Base-by-base conservation (phyloP, 2,888 invertebrate genomes). In the Xanthorhoe designata region DNA sequence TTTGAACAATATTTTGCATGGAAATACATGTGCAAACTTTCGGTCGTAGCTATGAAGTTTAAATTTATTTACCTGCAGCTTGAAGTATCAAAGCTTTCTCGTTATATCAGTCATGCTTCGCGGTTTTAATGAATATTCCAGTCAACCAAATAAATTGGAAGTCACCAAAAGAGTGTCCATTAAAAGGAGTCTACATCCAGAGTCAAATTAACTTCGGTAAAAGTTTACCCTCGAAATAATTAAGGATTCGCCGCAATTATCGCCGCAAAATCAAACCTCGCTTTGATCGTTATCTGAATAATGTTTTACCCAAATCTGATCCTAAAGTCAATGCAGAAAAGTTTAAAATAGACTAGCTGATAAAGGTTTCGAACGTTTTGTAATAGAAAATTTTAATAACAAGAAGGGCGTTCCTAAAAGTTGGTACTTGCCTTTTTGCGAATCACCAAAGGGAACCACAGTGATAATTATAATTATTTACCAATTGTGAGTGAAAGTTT, bases 151-250 rank as follows among this genome's bases (percentile, higher is more conserved):
- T 83, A 91, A 92, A 92, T 91, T 92, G 88, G 86, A 85, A 91
- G 89, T 91, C 89, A 88, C 87, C 87, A 86, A 90, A 91, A 90
- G 89, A 88, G 91, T 91, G 89, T 89, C 91, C 91, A 91, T 92
- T 92, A 91, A 90, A 89, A 85, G 87, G 88, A 90, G 88, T 87
- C 87, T 86, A 89, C 88, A 87, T 84, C 83, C 88, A 88, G 80
- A 85, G 82, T 87, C 86, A 92, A 93, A 92, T 93, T 93, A 91
- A 92, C 92, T 92, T 86, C 75, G 78, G 85, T 80, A 81, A 90
- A 92, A 93, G 92, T 92, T 93, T 92, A 92, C 92, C 92, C 92
- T 89, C 92, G 88, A 93, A 93, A 92, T 92, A 93, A 93, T 93
- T 92, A 92, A 90, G 90, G 92, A 92, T 92, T 90, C 90, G 83